These are phyloP conservation scores for Zapornia atra DNA, from an alignment of 2,113 vertebrate genomes.

Conservation along the genomic window DNA sequence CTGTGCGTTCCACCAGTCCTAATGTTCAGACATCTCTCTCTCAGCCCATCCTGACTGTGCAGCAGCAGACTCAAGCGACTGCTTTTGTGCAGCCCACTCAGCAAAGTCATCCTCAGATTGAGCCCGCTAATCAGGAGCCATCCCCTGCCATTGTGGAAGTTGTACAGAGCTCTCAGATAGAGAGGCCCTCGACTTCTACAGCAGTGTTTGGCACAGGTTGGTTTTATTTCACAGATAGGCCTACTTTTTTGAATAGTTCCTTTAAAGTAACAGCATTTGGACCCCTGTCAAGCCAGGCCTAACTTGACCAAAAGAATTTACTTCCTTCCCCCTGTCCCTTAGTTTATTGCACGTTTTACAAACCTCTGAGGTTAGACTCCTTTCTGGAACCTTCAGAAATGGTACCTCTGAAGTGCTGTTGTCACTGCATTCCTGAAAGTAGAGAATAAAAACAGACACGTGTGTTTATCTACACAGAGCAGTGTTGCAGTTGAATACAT, in stretches of 20 bases:
- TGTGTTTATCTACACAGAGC: not conserved
- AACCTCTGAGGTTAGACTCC: not conserved
- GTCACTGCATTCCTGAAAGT: not conserved
- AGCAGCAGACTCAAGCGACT: conserved; percentile 92
- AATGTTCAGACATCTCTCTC: conserved; percentile 90
- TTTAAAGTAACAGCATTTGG: not conserved
- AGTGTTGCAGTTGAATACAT: not conserved
- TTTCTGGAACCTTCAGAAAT: not conserved
- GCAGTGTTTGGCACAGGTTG: conserved; percentile 91
- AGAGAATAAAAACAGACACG: not conserved
- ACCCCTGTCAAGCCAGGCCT: not conserved
- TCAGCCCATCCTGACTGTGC: conserved; percentile 86
- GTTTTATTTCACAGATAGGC: not conserved
- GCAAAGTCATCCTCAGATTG: conserved; percentile 86
- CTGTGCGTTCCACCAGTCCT: conserved; percentile 95
- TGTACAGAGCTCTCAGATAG: conserved; percentile 88
- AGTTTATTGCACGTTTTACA: not conserved
- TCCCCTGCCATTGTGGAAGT: conserved; percentile 84
- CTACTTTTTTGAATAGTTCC: not conserved
- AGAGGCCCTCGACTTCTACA: conserved; percentile 91
- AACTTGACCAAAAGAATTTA: not conserved
- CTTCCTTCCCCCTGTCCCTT: accelerated
- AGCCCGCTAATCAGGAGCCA: conserved; percentile 87
- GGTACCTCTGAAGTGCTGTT: not conserved
- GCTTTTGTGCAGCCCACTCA: conserved; percentile 98